phyloP scores from a whole-genome alignment of 1,140 invertebrate genomes.

The Meloidogyne exigua region DNA sequence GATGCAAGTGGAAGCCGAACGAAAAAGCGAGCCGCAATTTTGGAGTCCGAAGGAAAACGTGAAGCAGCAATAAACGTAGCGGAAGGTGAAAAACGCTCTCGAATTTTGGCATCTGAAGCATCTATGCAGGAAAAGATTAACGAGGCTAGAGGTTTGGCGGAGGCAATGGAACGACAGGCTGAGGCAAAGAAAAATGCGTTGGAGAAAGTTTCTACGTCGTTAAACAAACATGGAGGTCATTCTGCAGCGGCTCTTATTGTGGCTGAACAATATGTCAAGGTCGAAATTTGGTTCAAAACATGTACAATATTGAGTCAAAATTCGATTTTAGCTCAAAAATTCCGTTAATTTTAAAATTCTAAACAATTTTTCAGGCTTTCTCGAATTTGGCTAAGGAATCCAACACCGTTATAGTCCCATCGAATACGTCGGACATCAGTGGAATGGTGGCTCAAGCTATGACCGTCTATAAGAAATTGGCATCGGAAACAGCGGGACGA shows the following conservation, averaged over 20 bases:
- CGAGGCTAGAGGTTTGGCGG: constrained; percentile 80
- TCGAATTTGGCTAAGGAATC: constrained; percentile 77
- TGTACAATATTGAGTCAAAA: too few relatives aligned
- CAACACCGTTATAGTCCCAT: constrained; percentile 89
- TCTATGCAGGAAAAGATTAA: constrained; percentile 78
- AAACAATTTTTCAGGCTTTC: too few relatives aligned
- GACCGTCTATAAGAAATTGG: constrained; percentile 46
- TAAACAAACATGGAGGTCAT: constrained; percentile 20
- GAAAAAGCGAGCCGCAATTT: constrained; percentile 90
- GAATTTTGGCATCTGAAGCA: constrained; percentile 73
- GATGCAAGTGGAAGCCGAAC: constrained; percentile 97
- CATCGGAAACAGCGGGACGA: too few relatives aligned
- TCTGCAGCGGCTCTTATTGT: constrained; percentile 28
- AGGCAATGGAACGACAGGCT: constrained; percentile 81
- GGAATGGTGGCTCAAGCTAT: constrained; percentile 62
- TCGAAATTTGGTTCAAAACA: too few relatives aligned
- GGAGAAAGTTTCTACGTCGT: constrained; percentile 71
- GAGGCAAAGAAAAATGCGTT: constrained; percentile 79
- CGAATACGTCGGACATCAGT: constrained; percentile 73
- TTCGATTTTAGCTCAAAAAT: too few relatives aligned
- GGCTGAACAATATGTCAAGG: constrained; percentile 33
- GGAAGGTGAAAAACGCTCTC: constrained; percentile 84
- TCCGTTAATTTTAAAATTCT: too few relatives aligned
- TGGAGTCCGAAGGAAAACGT: constrained; percentile 80
- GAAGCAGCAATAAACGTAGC: constrained; percentile 80